Evolutionary conservation across 2,113 vertebrate genomes (phyloP), one percentile per base, ranked within the genome.

Genomic region (Xiphophorus maculatus): DNA sequence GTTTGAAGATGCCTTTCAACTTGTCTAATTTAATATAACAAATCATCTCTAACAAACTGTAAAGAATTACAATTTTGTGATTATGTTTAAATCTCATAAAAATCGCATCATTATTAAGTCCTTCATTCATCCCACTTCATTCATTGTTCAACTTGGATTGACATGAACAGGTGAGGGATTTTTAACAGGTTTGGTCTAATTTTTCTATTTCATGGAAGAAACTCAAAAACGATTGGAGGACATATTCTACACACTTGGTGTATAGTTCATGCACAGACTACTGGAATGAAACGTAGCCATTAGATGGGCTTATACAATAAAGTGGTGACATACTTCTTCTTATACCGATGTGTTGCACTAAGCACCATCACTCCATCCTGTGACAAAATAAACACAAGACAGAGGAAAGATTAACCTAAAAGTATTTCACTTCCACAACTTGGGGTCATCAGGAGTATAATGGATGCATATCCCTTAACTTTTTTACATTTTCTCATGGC

Each of bases 281-380:
- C 19, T 33, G 19, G 42, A 27, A 44, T 27, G 66, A 1, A 64
- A 61, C 32, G n/a, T 32, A 30, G 37, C 62, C 3, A 1, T 95
- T 93, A 95, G 86, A 95, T 95, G 44, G 94, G 94, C 73, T 95
- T 95, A 66, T 95, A 95, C 3, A 95, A 87, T 11, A 99, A 93
- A 0, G 97, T 98, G 77, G 97, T 99, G 86, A 99, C 97, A 0
- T 99, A 99, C 83, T 99, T 99, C 96, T 98, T 99, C 95, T 98
- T 99, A 91, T 98, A 99, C 80, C 97, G 97, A 77, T 99, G 97
- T 0, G 97, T 99, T 3, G 96, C 97, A 27, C 97, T 99, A 62
- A 99, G 97, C 73, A 99, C 97, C 97, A 99, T 98, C 78, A 99
- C 97, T 0, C 97, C 96, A 2, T 99, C 97, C 97, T 98, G 92